Evolutionary conservation across 2,113 vertebrate genomes (phyloP), one percentile per base, ranked within the genome.

Genomic region (Nibea coibor): DNA sequence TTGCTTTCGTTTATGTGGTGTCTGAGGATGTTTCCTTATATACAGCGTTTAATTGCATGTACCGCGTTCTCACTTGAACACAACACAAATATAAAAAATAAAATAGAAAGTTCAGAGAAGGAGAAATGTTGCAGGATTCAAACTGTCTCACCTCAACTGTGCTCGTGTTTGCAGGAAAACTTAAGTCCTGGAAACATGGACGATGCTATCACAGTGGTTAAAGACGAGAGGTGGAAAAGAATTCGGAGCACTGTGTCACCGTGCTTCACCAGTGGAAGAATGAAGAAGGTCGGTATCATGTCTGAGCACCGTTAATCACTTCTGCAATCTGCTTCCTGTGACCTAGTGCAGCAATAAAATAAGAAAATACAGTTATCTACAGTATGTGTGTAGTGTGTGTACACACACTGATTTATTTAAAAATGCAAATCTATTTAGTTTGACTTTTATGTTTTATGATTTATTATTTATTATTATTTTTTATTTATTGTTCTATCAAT

Each of bases 171-270:
- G n/a, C 80, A 95, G 93, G 87, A 85, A 0, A 3, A 1, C 7
- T 0, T 42, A 3, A 0, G 78, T 0, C 1, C 1, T 0, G 93
- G 93, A 10, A 70, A 86, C 12, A 0, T 96, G 10, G 8, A 62
- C 1, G 95, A 96, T 24, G 90, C 82, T 2, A 54, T 96, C 10
- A 83, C 85, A 3, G 0, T 20, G 0, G 93, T 87, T 3, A 92
- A 95, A 81, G 95, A 96, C 63, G 93, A 95, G 9, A 81, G 24
- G 26, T 96, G 95, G 95, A 96, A 87, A 83, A 84, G 95, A 78
- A 94, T 95, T 16, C 93, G 95, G 8, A 89, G 57, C 82, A 69
- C 89, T 0, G 24, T 96, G 9, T 96, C 95, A 3, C 95, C 95
- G 0, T 91, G 92, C 31, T 96, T 96, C 86, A 96, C 94, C 70